These are phyloP conservation scores for Pipra filicauda DNA, from an alignment of 2,113 vertebrate species.

Conservation along the genomic window DNA sequence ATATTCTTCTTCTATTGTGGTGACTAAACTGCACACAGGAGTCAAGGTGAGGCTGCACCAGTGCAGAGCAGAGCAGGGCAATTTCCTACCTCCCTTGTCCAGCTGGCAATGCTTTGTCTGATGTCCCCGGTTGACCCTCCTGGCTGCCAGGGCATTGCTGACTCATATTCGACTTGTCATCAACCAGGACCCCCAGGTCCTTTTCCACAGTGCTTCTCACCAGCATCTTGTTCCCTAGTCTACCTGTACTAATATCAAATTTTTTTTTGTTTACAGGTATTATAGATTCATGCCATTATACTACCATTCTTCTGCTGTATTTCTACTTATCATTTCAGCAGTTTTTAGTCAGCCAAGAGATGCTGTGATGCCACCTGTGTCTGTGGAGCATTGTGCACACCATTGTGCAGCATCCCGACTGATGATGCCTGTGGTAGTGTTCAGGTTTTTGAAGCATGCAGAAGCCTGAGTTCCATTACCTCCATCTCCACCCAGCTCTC, in stretches of 20 bases:
- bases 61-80: rapidly evolving
- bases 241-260: not conserved
- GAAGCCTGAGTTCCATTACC: not conserved
- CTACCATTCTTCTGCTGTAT: not conserved
- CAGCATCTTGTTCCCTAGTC: not conserved
- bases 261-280: not conserved
- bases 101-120: rapidly evolving
- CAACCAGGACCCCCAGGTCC: rapidly evolving
- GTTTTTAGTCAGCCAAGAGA: not conserved
- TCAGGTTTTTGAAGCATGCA: not conserved
- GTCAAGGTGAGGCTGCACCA: rapidly evolving
- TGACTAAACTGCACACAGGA: not conserved
- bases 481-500: not conserved
- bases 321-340: not conserved
- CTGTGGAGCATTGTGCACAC: not conserved
- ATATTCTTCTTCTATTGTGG: not conserved
- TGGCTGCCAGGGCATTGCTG: not conserved
- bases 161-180: rapidly evolving
- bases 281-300: not conserved
- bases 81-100: not conserved
- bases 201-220: not conserved
- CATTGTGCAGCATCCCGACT: not conserved
- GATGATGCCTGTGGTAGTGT: not conserved
- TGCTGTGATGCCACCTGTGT: not conserved
- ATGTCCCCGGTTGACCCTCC: rapidly evolving